Conservation (phyloP, 2,888 invertebrate species). For the Atethmia centrago region DNA sequence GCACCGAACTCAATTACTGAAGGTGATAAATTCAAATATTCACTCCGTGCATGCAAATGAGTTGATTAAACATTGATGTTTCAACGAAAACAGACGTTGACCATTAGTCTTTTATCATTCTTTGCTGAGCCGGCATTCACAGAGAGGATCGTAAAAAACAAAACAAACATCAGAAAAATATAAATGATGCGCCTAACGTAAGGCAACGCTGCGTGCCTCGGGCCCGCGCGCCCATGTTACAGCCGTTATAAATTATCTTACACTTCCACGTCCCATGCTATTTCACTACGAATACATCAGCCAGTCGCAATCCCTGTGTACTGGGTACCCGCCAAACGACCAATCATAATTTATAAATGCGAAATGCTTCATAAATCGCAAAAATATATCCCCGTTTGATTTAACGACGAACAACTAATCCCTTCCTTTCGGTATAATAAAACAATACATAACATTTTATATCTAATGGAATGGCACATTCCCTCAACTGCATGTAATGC, state of each 20-base stretch:
- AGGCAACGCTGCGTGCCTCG: slow-evolving; percentile 84
- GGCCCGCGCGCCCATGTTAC: slow-evolving; percentile 81
- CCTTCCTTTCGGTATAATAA: slow-evolving; percentile 74
- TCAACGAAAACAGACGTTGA: slow-evolving; percentile 84
- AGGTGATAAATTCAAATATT: slow-evolving; percentile 83
- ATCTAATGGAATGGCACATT: slow-evolving; percentile 74
- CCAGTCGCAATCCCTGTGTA: slow-evolving; percentile 81
- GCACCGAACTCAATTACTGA: slow-evolving; percentile 80
- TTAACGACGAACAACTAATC: slow-evolving; percentile 78
- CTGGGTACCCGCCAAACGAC: slow-evolving; percentile 81
- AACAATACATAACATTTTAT: slow-evolving; percentile 75
- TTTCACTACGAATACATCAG: slow-evolving; percentile 87
- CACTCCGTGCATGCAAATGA: slow-evolving; percentile 84
- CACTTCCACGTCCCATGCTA: slow-evolving; percentile 86
- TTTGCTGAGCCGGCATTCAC: slow-evolving; percentile 87
- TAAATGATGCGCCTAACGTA: slow-evolving; percentile 89
- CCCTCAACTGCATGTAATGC: slow-evolving; percentile 72
- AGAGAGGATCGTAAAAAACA: slow-evolving; percentile 84
- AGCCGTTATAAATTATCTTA: slow-evolving; percentile 87
- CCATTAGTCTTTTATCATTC: slow-evolving; percentile 88
- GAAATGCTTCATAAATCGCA: slow-evolving; percentile 81
- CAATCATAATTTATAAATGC: slow-evolving; percentile 84
- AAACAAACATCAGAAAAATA: slow-evolving; percentile 89
- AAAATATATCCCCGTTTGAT: slow-evolving; percentile 80
- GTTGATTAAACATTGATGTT: slow-evolving; percentile 86